Percentiles rank a stretch among this genome's conserved stretches.
Conservation (phyloP, 2,797 vertebrate genomes). For the Pterois miles region DNA sequence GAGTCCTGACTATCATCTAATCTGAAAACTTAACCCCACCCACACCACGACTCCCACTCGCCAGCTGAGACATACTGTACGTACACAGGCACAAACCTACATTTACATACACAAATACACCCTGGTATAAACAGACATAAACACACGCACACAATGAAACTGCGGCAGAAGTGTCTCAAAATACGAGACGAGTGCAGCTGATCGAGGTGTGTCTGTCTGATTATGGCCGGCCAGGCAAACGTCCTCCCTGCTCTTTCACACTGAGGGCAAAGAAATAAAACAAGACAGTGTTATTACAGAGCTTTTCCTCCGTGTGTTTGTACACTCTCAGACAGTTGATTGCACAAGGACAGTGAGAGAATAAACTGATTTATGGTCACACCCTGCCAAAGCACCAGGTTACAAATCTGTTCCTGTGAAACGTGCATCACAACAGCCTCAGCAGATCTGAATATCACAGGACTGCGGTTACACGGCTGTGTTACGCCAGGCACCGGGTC, state of each 20-base stretch:
- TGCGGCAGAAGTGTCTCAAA: slow-evolving; percentile 18
- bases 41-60: slow-evolving; percentile 45
- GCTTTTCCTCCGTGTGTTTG: background rate
- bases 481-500: slow-evolving; percentile 28
- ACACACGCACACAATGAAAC: slow-evolving; percentile 16
- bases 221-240: slow-evolving; percentile 17
- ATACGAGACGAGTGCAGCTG: slow-evolving; percentile 11
- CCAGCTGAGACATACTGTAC: slow-evolving; percentile 2
- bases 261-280: slow-evolving; percentile 14
- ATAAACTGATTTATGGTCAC: background rate
- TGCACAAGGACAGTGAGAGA: background rate
- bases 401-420: background rate
- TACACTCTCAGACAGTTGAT: background rate
- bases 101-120: slow-evolving; percentile 50
- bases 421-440: background rate
- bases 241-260: slow-evolving; percentile 22
- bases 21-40: slow-evolving; percentile 64
- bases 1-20: slow-evolving; percentile 59
- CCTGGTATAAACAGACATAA: slow-evolving; percentile 22
- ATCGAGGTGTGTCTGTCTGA: slow-evolving; percentile 43
- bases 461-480: slow-evolving; percentile 37
- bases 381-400: background rate
- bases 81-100: slow-evolving; percentile 23
- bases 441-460: slow-evolving; percentile 35
- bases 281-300: slow-evolving; percentile 1